Conservation (phyloP, 2,888 invertebrate species). For the Formica aserva region DNA sequence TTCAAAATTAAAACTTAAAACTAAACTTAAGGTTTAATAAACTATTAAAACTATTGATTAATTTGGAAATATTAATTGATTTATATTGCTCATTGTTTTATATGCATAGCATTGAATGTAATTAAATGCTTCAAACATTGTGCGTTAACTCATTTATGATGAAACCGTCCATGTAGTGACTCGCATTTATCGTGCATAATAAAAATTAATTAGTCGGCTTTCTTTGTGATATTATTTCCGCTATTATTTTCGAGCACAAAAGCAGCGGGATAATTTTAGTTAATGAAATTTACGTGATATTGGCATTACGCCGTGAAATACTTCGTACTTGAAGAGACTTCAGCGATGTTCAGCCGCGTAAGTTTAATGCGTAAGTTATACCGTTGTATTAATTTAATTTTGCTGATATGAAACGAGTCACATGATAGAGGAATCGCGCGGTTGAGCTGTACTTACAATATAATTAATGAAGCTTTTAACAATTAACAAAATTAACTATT, state of each 20-base stretch:
- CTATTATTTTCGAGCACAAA: constrained; percentile 20
- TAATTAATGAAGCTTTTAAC: constrained; percentile 32
- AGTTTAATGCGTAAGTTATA: background rate
- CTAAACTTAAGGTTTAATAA: constrained; percentile 3
- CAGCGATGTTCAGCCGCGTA: background rate
- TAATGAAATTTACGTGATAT: constrained; percentile 29
- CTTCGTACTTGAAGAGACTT: constrained; percentile 16
- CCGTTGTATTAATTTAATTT: constrained; percentile 40
- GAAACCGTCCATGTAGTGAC: background rate
- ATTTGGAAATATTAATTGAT: background rate
- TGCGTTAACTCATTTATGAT: background rate
- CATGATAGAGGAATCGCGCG: background rate
- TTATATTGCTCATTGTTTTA: background rate
- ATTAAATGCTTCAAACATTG: background rate
- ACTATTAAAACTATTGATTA: background rate
- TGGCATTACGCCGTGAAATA: constrained; percentile 3
- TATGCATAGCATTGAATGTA: background rate
- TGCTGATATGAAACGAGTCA: background rate
- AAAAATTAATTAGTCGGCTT: background rate
- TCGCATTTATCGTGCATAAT: background rate
- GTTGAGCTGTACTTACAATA: background rate
- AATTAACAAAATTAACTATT: constrained; percentile 34
- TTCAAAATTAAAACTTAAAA: background rate
- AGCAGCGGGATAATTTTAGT: constrained; percentile 3
- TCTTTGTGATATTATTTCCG: constrained; percentile 23